Percentiles rank a stretch among this genome's conserved stretches.
phyloP scores from a whole-genome alignment of 2,797 vertebrate species.

The Emydoidea blandingii region DNA sequence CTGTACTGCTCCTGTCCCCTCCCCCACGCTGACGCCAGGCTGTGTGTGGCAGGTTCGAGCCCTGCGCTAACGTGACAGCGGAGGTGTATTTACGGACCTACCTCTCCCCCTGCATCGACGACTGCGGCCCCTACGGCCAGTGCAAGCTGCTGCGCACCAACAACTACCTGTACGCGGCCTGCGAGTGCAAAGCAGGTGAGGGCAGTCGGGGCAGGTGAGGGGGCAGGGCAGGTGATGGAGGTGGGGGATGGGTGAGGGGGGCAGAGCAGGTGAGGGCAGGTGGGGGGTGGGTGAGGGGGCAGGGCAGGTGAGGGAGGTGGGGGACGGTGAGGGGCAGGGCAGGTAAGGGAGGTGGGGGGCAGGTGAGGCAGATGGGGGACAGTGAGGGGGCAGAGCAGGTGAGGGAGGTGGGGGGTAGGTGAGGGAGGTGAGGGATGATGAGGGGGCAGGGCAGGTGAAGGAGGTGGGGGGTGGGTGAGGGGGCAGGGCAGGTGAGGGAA shows the following conservation, averaged over 20 bases:
- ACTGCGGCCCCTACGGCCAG: conserved; percentile 97
- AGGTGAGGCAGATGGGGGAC: no score
- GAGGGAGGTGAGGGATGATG: no score
- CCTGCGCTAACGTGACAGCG: conserved; percentile 89
- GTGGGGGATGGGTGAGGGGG: no score
- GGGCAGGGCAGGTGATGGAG: no score
- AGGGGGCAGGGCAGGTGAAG: no score
- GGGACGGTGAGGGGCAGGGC: no score
- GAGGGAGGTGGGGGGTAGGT: no score
- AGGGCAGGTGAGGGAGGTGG: no score
- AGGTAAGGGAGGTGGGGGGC: neutral
- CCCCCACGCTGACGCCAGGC: neutral
- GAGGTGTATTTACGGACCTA: conserved; percentile 95
- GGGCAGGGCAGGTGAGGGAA: no score
- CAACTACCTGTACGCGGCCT: conserved; percentile 97
- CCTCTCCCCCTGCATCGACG: conserved; percentile 96
- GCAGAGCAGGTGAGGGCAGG: conserved; percentile 85
- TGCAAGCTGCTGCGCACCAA: conserved; percentile 98
- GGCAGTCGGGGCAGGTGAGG: no score
- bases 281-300: no score
- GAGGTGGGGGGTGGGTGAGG: neutral
- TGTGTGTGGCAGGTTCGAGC: conserved; percentile 81
- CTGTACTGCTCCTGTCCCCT: rapidly evolving
- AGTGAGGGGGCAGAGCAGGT: no score
- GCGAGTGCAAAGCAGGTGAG: conserved; percentile 98